Evolutionary conservation across 2,888 invertebrate genomes (phyloP).

Genomic region (Encarsia formosa): DNA sequence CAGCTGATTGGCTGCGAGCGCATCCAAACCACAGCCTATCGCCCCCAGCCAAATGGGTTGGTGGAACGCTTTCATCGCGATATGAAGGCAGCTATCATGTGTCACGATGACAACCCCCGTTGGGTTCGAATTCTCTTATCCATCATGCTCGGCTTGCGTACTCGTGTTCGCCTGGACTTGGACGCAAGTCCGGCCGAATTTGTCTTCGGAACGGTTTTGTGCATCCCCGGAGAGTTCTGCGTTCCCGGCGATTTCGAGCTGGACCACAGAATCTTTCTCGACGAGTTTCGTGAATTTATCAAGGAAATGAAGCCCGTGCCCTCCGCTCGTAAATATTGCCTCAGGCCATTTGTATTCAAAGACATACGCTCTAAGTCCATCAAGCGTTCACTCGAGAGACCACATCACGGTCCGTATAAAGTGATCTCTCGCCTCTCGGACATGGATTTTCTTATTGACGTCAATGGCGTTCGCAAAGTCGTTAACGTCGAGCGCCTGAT

Average conservation of each 20-base stretch:
- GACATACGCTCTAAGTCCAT: neutral
- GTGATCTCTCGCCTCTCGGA: neutral
- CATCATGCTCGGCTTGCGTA: neutral
- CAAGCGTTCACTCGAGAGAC: neutral
- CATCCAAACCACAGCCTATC: too few species aligned
- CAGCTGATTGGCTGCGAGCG: too few species aligned
- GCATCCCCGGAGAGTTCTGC: neutral
- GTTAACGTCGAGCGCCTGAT: neutral
- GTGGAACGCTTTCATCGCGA: too few species aligned
- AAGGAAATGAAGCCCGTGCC: neutral
- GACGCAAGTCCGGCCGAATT: neutral
- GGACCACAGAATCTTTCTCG: neutral
- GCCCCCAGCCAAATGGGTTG: too few species aligned
- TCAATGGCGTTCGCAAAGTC: neutral
- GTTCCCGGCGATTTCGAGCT: neutral
- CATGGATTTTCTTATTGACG: neutral
- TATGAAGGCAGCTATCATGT: too few species aligned
- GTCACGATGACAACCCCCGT: neutral
- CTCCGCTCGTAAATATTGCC: neutral
- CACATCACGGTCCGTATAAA: neutral
- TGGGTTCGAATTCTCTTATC: neutral
- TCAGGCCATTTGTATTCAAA: neutral
- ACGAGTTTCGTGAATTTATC: neutral
- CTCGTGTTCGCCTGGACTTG: neutral
- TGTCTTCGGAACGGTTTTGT: neutral